A percentile compares a stretch with the other conserved stretches of the same genome.
phyloP scores from a whole-genome alignment of 2,888 invertebrate genomes.

The Leptarthrus brevirostris region DNA sequence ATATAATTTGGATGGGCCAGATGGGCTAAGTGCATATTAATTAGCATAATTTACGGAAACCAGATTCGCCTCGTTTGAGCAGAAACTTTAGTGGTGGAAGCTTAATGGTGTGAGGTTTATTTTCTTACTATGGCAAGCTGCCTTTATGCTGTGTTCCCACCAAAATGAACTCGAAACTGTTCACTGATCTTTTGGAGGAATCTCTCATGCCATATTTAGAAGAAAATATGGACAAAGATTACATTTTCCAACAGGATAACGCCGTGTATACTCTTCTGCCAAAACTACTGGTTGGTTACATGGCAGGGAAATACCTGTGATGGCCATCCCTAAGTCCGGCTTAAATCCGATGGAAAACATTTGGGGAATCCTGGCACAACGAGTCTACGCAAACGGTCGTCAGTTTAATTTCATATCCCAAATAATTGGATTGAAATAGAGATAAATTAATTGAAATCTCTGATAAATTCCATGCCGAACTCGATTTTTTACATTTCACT shows the following conservation, averaged over 20 bases:
- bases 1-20: conserved; percentile 5
- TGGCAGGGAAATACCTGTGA: conserved; percentile 17
- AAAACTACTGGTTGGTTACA: neutral
- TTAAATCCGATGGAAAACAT: conserved; percentile 18
- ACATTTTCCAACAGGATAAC: conserved; percentile 37
- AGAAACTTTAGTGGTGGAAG: neutral
- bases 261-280: conserved; percentile 15
- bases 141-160: conserved; percentile 19
- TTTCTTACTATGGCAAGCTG: neutral
- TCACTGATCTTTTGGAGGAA: conserved; percentile 28
- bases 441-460: neutral
- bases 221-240: conserved; percentile 6
- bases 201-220: conserved; percentile 23
- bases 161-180: conserved; percentile 1
- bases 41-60: neutral
- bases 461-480: conserved; percentile 21
- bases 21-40: neutral
- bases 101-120: conserved; percentile 22
- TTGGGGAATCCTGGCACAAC: no score
- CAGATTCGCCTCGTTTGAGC: no score
- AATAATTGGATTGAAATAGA: conserved; percentile 19
- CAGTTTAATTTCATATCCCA: conserved; percentile 19
- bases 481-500: no score
- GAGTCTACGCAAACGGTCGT: conserved; percentile 12
- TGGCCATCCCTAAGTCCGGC: conserved; percentile 22